Percentiles rank a stretch among this genome's conserved stretches.
phyloP scores from a whole-genome alignment of 2,797 vertebrate species.

The Aphelocoma californica region DNA sequence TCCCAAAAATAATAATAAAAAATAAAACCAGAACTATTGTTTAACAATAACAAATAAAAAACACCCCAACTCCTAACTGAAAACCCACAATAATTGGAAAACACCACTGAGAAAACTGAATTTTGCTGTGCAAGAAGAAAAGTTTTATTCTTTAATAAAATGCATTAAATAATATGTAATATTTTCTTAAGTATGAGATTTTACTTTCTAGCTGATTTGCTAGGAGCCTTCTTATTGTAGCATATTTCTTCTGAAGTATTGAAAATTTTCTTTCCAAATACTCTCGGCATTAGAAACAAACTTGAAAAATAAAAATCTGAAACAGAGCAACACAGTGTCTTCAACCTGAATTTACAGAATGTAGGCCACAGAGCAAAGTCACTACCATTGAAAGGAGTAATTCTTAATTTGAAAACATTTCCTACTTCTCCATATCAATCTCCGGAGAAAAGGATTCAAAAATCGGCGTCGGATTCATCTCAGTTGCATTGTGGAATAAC shows the following conservation, averaged over 20 bases:
- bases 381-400: neutral
- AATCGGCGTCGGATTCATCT: neutral
- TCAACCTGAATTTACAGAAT: neutral
- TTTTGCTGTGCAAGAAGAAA: neutral
- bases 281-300: neutral
- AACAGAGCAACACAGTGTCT: neutral
- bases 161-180: neutral
- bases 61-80: accelerated
- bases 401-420: neutral
- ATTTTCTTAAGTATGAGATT: neutral
- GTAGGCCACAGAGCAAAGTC: neutral
- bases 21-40: neutral
- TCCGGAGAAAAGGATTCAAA: neutral
- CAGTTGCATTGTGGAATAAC: neutral
- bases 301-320: neutral
- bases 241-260: neutral
- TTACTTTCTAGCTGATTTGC: neutral
- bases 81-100: neutral
- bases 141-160: neutral
- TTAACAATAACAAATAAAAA: neutral
- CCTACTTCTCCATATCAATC: neutral
- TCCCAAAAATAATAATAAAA: neutral
- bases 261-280: neutral
- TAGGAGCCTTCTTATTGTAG: neutral
- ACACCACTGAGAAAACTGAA: neutral